Evolutionary conservation across 2,888 invertebrate species (phyloP).

Genomic region (Schrankia costaestrigalis): DNA sequence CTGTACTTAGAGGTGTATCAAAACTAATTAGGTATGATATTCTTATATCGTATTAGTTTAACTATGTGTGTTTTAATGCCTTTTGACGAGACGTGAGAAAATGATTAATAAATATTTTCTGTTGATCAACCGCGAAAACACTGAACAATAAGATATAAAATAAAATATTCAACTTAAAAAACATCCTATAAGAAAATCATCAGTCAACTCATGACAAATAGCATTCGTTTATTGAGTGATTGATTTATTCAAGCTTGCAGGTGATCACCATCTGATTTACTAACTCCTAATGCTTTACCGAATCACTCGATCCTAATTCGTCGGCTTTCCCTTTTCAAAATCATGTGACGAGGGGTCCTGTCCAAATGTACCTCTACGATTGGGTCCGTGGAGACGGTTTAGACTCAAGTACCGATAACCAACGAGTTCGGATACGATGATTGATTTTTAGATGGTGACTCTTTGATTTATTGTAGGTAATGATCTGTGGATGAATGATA

Average conservation of each 20-base stretch:
- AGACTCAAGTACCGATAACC: slow-evolving; percentile 41
- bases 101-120: too few species aligned
- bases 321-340: slow-evolving; percentile 70
- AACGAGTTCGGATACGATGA: slow-evolving; percentile 52
- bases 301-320: slow-evolving; percentile 63
- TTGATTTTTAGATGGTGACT: slow-evolving; percentile 49
- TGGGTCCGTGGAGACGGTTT: slow-evolving; percentile 50
- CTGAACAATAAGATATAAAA: too few species aligned
- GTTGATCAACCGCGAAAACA: too few species aligned
- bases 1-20: too few species aligned
- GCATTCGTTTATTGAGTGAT: slow-evolving; percentile 70
- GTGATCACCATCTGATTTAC: slow-evolving; percentile 71
- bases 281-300: slow-evolving; percentile 68
- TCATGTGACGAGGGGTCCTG: slow-evolving; percentile 59
- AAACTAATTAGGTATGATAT: too few species aligned
- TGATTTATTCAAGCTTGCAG: slow-evolving; percentile 73
- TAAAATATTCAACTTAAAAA: too few species aligned
- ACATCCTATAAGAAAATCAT: too few species aligned
- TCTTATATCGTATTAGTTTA: too few species aligned
- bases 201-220: slow-evolving; percentile 61
- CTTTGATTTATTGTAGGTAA: slow-evolving; percentile 43
- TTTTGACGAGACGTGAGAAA: too few species aligned
- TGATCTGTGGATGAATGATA: slow-evolving; percentile 13
- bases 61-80: too few species aligned
- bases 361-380: slow-evolving; percentile 36